Conservation (phyloP, 2,888 invertebrate species). For the Diaprepes abbreviatus region DNA sequence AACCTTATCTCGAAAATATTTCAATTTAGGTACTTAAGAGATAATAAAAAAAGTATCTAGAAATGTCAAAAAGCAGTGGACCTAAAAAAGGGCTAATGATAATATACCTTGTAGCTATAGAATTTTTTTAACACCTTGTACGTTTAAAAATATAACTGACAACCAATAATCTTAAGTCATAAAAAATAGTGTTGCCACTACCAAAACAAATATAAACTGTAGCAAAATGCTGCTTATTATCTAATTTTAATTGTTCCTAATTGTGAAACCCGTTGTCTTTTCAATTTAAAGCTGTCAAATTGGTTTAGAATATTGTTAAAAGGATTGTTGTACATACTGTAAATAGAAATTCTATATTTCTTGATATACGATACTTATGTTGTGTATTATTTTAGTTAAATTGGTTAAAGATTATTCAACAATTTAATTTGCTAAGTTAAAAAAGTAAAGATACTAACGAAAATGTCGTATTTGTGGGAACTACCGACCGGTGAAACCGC, state of each 20-base stretch:
- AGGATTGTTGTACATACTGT: not conserved
- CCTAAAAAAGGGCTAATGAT: too few relatives aligned
- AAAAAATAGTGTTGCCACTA: too few relatives aligned
- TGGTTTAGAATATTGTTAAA: not conserved
- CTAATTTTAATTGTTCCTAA: not conserved
- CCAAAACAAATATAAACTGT: too few relatives aligned
- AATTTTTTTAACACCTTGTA: too few relatives aligned
- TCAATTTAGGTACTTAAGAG: too few relatives aligned
- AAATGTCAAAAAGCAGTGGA: too few relatives aligned
- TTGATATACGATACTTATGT: not conserved
- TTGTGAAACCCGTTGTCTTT: not conserved
- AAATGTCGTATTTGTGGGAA: constrained; percentile 33
- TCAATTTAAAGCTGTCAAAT: constrained; percentile 6
- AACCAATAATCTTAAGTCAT: too few relatives aligned
- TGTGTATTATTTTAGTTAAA: not conserved
- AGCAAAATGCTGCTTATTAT: too few relatives aligned
- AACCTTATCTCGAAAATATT: too few relatives aligned
- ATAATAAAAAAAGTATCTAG: too few relatives aligned
- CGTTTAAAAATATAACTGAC: too few relatives aligned
- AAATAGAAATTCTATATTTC: not conserved
- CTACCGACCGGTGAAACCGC: constrained; percentile 75
- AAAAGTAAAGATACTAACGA: not conserved
- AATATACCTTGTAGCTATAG: too few relatives aligned
- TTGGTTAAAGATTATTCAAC: not conserved
- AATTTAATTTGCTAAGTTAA: not conserved